These are phyloP conservation scores for Coleophora flavipennella DNA, from an alignment of 2,888 invertebrate species.

Conservation along the genomic window DNA sequence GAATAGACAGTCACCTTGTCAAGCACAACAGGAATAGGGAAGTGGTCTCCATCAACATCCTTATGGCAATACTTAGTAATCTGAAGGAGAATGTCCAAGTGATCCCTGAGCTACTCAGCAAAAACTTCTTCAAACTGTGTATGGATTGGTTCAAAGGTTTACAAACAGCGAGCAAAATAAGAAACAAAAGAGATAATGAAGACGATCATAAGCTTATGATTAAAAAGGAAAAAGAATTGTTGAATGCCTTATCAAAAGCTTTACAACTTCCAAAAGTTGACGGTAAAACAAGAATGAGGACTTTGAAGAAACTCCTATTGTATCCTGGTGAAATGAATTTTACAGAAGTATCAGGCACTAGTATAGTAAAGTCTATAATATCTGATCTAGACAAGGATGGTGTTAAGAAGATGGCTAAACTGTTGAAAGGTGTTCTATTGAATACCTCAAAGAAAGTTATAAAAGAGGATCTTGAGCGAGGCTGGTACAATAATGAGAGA, in stretches of 20 bases:
- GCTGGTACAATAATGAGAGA: slow-evolving; percentile 79
- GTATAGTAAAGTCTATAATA: slow-evolving; percentile 76
- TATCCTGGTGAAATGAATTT: slow-evolving; percentile 82
- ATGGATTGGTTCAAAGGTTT: slow-evolving; percentile 75
- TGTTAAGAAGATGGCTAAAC: slow-evolving; percentile 74
- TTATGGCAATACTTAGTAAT: slow-evolving; percentile 68
- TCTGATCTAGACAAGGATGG: slow-evolving; percentile 72
- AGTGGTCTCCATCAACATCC: slow-evolving; percentile 72
- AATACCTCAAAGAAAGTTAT: slow-evolving; percentile 67
- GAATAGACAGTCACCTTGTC: slow-evolving; percentile 52
- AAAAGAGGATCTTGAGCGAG: slow-evolving; percentile 61
- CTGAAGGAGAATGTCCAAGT: slow-evolving; percentile 51
- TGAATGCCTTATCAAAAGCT: slow-evolving; percentile 61
- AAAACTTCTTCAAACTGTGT: slow-evolving; percentile 76
- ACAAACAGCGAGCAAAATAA: slow-evolving; percentile 71
- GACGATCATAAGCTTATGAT: slow-evolving; percentile 68
- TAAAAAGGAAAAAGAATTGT: slow-evolving; percentile 69
- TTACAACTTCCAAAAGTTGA: slow-evolving; percentile 62
- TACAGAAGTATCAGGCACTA: slow-evolving; percentile 79
- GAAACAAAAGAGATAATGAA: slow-evolving; percentile 58
- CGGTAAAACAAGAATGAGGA: slow-evolving; percentile 66
- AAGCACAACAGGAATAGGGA: slow-evolving; percentile 73
- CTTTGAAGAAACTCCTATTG: slow-evolving; percentile 76
- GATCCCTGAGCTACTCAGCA: slow-evolving; percentile 74
- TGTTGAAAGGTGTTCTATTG: slow-evolving; percentile 75